phyloP scores from a whole-genome alignment of 1,140 invertebrate genomes.

The Thaumatotibia leucotreta region DNA sequence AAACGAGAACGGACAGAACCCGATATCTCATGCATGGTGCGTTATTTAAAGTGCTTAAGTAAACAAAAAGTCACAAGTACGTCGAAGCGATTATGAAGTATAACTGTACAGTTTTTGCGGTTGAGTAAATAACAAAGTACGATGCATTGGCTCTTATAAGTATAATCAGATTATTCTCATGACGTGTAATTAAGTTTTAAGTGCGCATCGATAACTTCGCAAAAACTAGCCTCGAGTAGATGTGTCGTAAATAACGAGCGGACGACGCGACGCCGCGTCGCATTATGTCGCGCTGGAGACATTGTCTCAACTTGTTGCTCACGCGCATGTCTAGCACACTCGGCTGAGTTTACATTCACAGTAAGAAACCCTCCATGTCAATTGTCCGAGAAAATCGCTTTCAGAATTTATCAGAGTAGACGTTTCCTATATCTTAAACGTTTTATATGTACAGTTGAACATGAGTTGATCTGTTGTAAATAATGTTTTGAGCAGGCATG shows the following conservation, averaged over 20 bases:
- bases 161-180: slow-evolving; percentile 12
- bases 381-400: not conserved
- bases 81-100: not conserved
- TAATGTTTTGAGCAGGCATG: not conserved
- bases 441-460: not conserved
- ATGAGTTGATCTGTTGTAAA: not conserved
- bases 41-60: not conserved
- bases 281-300: not conserved
- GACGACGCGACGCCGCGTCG: not conserved
- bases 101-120: not conserved
- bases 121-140: not conserved
- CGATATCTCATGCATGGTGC: not conserved
- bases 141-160: not conserved
- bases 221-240: slow-evolving; percentile 4
- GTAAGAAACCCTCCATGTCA: not conserved
- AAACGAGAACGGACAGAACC: too few relatives aligned
- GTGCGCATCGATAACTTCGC: slow-evolving; percentile 1
- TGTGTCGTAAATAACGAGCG: slow-evolving; percentile 2
- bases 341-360: not conserved
- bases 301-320: not conserved
- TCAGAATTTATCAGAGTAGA: not conserved
- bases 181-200: slow-evolving; percentile 10
- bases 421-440: not conserved
- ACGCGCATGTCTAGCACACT: not conserved
- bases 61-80: not conserved